Base-by-base conservation (phyloP, 2,797 vertebrate genomes). In the Pseudomugil tenellus region DNA sequence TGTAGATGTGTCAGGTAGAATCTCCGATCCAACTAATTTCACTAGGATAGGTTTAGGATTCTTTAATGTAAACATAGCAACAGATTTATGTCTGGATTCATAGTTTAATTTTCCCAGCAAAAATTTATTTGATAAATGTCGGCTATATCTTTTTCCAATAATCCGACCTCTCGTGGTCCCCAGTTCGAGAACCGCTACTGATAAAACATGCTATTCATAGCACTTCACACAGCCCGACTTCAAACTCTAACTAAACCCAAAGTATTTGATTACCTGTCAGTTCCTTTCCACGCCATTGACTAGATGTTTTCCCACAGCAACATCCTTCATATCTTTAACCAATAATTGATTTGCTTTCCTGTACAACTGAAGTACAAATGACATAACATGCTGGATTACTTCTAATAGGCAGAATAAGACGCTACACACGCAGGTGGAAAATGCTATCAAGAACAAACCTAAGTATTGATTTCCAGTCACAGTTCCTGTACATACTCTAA, bases 391-490 rank as follows among this genome's bases (percentile, higher is more conserved):
- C 61, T 53, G 67, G 55, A 56, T 66, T 23, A 58, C n/a, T 21
- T 76, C 60, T 76, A 70, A 79, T 54, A 46, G 53, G 54, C 65
- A 74, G 58, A 29, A 25, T 68, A 63, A 72, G 53, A 61, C 67
- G 9, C 13, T 1, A 52, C 29, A 49, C 43, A 53, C 34, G 65
- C 81, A 83, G 80, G 77, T 83, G 75, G 59, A 70, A 73, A 66
- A 39, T 56, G 64, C 56, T 63, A 62, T 31, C 48, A 56, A 28
- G 58, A 84, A 78, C 85, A 88, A 86, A 81, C 70, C 62, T 1
- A 0, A 31, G 19, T 71, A 90, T 87, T 73, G 87, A 90, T 91
- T 91, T 88, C 63, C 77, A 81, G 79, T 88, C 86, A 70, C 58
- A 37, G 71, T 63, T 62, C 17, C 43, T 35, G 57, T 63, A 48